Evolutionary conservation across 92 coral and sea anemone genomes (phyloP), one percentile per base, ranked within the genome.

Genomic region (Nematostella vectensis): DNA sequence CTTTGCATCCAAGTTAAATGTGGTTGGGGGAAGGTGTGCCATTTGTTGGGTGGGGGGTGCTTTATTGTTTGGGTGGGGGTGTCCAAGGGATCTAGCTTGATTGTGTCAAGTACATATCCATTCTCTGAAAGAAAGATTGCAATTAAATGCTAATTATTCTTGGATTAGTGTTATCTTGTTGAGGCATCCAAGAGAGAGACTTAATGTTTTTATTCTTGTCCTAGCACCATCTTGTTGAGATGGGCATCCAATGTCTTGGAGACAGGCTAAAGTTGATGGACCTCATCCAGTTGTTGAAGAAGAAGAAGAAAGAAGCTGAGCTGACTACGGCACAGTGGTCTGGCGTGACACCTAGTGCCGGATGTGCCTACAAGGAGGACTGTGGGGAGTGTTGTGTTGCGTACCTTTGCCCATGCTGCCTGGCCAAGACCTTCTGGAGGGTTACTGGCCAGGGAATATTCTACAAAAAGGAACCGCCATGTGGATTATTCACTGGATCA

Each of bases 391-490:
- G 99, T 37, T 93, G 99, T 38, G 59, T 83, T 37, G 89, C 95
- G 4, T 78, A 77, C 48, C 61, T 76, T 47, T 93, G 89, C 49
- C 95, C 95, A 4, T 85, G 95, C 47, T 85, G 95, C 56, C 71
- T 85, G 57, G 99, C 96, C 52, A 88, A 88, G 55, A 87, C 96
- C 10, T 87, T 53, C 81, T 93, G 99, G 99, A 66, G 99, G 6
- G 83, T 93, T 20, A 93, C 99, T 49, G 99, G 99, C 3, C 99
- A 93, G 61, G 99, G 99, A 22, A 83, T 93, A 17, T 93, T 93
- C 61, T 93, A 93, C 94, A 87, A 88, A 57, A 79, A 84, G 43
- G 99, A 87, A 57, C 99, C 99, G 1, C 89, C 99, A 24, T 87
- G 96, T 81, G 95, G 99, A 13, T 30, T 93, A 75, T 86, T 88